Evolutionary conservation across 2,888 invertebrate species (phyloP).

Genomic region (Acholoe squamosa): DNA sequence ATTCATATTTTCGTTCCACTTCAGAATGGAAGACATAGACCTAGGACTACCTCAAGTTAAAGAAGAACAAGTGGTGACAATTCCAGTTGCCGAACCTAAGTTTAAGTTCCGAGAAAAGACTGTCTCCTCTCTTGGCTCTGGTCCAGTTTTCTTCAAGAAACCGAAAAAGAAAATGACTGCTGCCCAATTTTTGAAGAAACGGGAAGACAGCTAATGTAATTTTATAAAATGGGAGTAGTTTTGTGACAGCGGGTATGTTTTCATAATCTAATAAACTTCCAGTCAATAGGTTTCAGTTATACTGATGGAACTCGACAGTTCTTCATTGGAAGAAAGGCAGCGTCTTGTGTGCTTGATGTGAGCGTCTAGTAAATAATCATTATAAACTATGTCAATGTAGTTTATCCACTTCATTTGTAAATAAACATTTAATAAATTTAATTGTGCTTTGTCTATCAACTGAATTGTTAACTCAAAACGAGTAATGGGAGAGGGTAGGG

Average conservation of each 20-base stretch:
- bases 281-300: too few relatives aligned
- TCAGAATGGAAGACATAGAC: constrained; percentile 8
- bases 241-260: too few relatives aligned
- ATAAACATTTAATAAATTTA: background rate
- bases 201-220: constrained; percentile 47
- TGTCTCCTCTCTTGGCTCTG: constrained; percentile 56
- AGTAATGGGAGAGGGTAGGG: too few relatives aligned
- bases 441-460: too few relatives aligned
- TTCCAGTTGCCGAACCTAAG: constrained; percentile 60
- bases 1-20: too few relatives aligned
- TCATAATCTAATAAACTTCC: too few relatives aligned
- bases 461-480: too few relatives aligned
- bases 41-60: constrained; percentile 25
- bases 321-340: background rate
- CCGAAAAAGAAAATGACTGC: constrained; percentile 54
- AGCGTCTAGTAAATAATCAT: background rate
- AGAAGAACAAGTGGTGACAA: background rate
- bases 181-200: constrained; percentile 52
- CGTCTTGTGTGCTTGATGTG: background rate
- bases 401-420: constrained; percentile 1
- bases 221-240: too few relatives aligned
- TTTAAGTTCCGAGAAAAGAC: constrained; percentile 64
- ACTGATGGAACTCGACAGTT: too few relatives aligned
- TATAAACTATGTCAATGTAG: background rate
- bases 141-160: constrained; percentile 61